Percentiles rank a stretch among this genome's conserved stretches.
Evolutionary conservation across 2,113 vertebrate species (phyloP).

Genomic region (Numida meleagris): DNA sequence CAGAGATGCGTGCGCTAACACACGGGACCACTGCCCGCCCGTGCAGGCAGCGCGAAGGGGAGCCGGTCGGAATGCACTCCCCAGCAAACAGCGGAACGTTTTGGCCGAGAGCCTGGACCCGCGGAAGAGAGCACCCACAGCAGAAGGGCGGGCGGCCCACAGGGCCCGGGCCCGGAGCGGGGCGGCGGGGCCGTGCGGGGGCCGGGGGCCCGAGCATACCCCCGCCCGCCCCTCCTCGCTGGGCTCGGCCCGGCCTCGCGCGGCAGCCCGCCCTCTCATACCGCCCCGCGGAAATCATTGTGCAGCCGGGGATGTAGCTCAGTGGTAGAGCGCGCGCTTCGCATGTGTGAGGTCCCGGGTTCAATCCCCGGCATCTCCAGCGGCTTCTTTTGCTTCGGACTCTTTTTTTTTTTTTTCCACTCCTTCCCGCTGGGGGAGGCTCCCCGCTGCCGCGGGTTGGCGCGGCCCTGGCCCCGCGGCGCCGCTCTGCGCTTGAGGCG

Average conservation of each 20-base stretch:
- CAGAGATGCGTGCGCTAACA: too few species aligned
- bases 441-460: background rate
- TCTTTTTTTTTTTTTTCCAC: accelerated
- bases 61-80: too few species aligned
- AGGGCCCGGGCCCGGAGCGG: too few species aligned
- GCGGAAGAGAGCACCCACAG: too few species aligned
- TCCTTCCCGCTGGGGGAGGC: accelerated
- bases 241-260: background rate
- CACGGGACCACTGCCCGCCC: background rate
- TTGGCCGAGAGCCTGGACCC: too few species aligned
- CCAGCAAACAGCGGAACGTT: too few species aligned
- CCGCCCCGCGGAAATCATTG: accelerated
- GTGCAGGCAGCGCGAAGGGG: background rate
- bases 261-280: background rate
- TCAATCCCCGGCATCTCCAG: constrained; percentile 37
- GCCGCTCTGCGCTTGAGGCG: accelerated
- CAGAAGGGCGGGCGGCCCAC: too few species aligned
- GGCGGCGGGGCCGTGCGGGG: too few species aligned
- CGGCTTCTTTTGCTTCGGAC: accelerated
- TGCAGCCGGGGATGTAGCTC: constrained; percentile 73
- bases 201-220: too few species aligned
- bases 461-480: accelerated
- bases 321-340: constrained; percentile 79
- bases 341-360: constrained; percentile 73
- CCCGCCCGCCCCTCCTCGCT: too few species aligned